A percentile compares a stretch with the other conserved stretches of the same genome.
Conservation (phyloP, 1,140 invertebrate genomes). For the Augochlora pura region DNA sequence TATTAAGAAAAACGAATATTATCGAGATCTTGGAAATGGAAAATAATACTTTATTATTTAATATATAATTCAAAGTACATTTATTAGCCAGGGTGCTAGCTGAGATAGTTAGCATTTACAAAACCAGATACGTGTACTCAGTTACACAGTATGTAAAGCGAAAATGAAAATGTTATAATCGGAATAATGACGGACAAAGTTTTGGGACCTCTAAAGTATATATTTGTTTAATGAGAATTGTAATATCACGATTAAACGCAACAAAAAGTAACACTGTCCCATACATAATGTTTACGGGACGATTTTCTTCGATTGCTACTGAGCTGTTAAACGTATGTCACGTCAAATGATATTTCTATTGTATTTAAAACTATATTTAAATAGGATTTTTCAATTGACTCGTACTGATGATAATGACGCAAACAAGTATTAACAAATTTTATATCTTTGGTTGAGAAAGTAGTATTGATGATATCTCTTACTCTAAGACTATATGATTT, state of each 20-base stretch:
- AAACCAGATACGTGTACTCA: slow-evolving; percentile 22
- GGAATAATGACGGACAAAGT: slow-evolving; percentile 55
- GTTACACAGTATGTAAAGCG: slow-evolving; percentile 46
- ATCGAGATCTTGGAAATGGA: slow-evolving; percentile 37
- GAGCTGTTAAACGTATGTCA: slow-evolving; percentile 68
- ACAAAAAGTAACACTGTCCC: slow-evolving; percentile 56
- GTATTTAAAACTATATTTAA: slow-evolving; percentile 72
- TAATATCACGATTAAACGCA: slow-evolving; percentile 62
- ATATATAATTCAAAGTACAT: slow-evolving; percentile 46
- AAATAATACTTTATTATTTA: slow-evolving; percentile 44
- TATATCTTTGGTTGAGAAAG: slow-evolving; percentile 63
- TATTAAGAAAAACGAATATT: slow-evolving; percentile 33
- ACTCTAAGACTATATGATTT: slow-evolving; percentile 53
- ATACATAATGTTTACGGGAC: slow-evolving; percentile 41
- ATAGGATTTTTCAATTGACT: slow-evolving; percentile 75
- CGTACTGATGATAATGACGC: slow-evolving; percentile 68
- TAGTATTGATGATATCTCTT: slow-evolving; percentile 59
- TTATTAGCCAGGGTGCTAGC: slow-evolving; percentile 57
- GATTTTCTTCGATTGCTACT: slow-evolving; percentile 52
- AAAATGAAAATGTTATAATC: slow-evolving; percentile 51
- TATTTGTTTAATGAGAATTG: slow-evolving; percentile 61
- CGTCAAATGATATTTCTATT: slow-evolving; percentile 70
- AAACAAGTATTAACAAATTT: slow-evolving; percentile 75
- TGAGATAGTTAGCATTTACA: slow-evolving; percentile 55
- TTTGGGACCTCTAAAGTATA: slow-evolving; percentile 66